Evolutionary conservation across 2,113 vertebrate genomes (phyloP), one percentile per base, ranked within the genome.

Genomic region (Lontra canadensis): DNA sequence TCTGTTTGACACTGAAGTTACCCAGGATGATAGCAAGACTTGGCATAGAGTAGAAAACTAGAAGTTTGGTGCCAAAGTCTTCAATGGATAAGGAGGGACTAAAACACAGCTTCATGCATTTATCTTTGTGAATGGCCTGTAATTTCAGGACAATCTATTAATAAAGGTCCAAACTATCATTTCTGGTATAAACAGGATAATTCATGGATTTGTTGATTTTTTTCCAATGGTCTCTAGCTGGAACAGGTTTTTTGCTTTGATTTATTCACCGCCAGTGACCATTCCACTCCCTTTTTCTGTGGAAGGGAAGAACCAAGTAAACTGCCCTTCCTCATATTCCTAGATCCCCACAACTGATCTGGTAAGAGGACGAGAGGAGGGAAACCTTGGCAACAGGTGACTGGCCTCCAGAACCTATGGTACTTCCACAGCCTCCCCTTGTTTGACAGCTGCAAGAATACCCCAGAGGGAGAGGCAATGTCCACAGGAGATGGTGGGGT

Each of bases 131-230:
- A 84, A 20, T 74, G 90, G 61, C 59, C 76, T 95, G 12, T 13
- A 25, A 73, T 73, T 82, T 63, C 78, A 44, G 78, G 26, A 21
- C 49, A 23, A 2, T 55, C 49, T 87, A 36, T 83, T 55, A 92
- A 61, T 59, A 80, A 79, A 94, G 26, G n/a, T 49, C 65, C 44
- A 76, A 69, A 90, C 17, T 31, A 34, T 81, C 63, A 61, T 87
- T 92, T 96, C 67, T 79, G 55, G 44, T 74, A 2, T 86, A 96
- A 97, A 95, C 23, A 95, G 67, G 88, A 39, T 91, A 71, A 91
- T 52, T 93, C 89, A 88, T 26, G 52, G 61, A 79, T 65, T 29
- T 73, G 57, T 29, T 94, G 76, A 74, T 79, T 55, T 91, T 91
- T 91, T 80, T 80, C 67, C 65, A 42, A 0, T 29, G 34, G 34